Evolutionary conservation across 2,888 invertebrate genomes (phyloP).

Genomic region (Caenorhabditis sp.): DNA sequence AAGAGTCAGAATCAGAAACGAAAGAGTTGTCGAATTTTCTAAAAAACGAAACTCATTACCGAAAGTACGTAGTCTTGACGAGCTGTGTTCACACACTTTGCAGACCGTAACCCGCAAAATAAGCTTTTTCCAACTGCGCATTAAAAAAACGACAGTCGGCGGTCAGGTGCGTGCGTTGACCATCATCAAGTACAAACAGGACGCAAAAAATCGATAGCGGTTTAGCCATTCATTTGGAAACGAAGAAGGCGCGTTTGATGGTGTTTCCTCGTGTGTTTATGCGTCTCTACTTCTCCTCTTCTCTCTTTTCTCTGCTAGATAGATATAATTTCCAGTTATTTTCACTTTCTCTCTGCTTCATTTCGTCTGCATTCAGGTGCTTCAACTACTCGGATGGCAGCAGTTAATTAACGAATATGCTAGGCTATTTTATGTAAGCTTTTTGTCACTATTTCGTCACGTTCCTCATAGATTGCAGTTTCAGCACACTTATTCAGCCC

Average conservation of each 20-base stretch:
- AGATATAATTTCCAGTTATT: slow-evolving; percentile 49
- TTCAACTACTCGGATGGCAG: slow-evolving; percentile 47
- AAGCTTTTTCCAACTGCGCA: slow-evolving; percentile 4
- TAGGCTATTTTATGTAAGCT: slow-evolving; percentile 50
- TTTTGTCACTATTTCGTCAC: neutral
- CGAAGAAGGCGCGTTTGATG: no score
- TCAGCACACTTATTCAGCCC: slow-evolving; percentile 48
- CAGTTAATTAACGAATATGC: slow-evolving; percentile 35
- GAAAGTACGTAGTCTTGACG: slow-evolving; percentile 3
- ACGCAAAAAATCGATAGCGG: slow-evolving; percentile 26
- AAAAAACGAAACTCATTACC: neutral
- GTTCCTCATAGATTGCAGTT: neutral
- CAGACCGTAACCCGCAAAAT: slow-evolving; percentile 21
- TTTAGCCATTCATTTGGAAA: no score
- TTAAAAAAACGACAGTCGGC: slow-evolving; percentile 11
- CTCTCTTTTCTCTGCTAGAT: no score
- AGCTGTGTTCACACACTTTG: slow-evolving; percentile 31
- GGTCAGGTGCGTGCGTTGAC: slow-evolving; percentile 31
- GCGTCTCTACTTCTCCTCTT: slow-evolving; percentile 7
- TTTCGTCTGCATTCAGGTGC: slow-evolving; percentile 37
- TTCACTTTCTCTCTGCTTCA: slow-evolving; percentile 11
- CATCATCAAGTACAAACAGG: slow-evolving; percentile 46
- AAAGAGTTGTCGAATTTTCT: neutral
- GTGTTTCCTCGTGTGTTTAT: slow-evolving; percentile 2
- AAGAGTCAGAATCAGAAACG: no score